Base-by-base conservation (phyloP, 2,113 vertebrate species). In the Sander vitreus region DNA sequence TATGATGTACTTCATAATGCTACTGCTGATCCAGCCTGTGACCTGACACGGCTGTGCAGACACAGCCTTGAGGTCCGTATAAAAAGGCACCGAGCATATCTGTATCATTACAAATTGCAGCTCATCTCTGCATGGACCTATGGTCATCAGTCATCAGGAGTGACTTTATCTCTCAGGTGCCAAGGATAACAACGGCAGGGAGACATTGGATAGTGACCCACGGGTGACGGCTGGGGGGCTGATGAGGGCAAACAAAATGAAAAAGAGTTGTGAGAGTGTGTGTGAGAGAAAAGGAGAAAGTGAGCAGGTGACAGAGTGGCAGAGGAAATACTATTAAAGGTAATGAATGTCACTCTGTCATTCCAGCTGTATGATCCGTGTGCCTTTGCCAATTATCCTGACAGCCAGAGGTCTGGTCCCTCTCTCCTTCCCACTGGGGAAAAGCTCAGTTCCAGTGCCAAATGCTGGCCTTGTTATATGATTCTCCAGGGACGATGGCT, bases 131-230 rank as follows among this genome's bases (percentile, higher is more conserved):
- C 76, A 71, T 27, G 78, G 57, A 73, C 85, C 77, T 19, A 19
- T 57, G 88, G 81, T 84, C 92, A 90, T 91, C 91, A 66, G 88
- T 93, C 91, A 92, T 74, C 76, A 25, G 48, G 66, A 86, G 85
- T 83, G 90, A 91, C 92, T 94, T 93, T 92, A 93, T 93, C 90
- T 91, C 88, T 89, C 82, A 73, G 87, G 85, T 89, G 87, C 85
- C 91, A 91, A 87, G 90, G 91, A 93, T 91, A 93, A 90, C 85
- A 88, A 88, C 64, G 30, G 55, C 78, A n/a, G 47, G 21, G 88
- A 87, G 85, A 82, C 84, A 74, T 21, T 27, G 88, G 47, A 67
- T 11, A 79, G 60, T 80, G 85, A 89, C 87, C 89, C 81, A 4
- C 18, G 0, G 77, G 75, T 25, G 69, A 59, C 0, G 51, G 81